A percentile compares a stretch with the other conserved stretches of the same genome.
Conservation (phyloP, 2,888 invertebrate species). For the Hyles lineata region DNA sequence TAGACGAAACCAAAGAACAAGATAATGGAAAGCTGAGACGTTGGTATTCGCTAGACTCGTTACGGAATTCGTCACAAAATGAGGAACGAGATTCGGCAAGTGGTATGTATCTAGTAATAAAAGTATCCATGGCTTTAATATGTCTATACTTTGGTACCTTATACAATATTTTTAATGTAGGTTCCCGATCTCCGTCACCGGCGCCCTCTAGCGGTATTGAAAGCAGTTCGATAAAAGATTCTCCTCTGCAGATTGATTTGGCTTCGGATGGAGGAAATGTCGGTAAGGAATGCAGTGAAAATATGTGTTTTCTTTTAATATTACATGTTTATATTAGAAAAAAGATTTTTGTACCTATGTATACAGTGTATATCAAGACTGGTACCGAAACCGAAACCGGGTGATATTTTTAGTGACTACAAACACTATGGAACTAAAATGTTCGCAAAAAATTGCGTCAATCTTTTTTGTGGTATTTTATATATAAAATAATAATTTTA, state of each 20-base stretch:
- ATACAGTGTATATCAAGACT: too few species aligned
- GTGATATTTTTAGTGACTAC: too few species aligned
- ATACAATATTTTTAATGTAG: slow-evolving; percentile 54
- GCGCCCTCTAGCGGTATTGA: slow-evolving; percentile 95
- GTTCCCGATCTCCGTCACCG: slow-evolving; percentile 93
- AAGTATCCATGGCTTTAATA: not conserved
- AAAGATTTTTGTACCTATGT: too few species aligned
- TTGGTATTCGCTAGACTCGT: slow-evolving; percentile 80
- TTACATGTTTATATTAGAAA: too few species aligned
- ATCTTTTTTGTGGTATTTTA: too few species aligned
- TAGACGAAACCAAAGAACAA: slow-evolving; percentile 75
- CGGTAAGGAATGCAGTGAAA: slow-evolving; percentile 59
- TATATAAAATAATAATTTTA: too few species aligned
- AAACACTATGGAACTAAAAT: too few species aligned
- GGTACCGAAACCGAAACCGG: too few species aligned
- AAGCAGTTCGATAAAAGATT: slow-evolving; percentile 90
- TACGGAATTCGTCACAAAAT: slow-evolving; percentile 68
- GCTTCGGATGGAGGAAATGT: slow-evolving; percentile 86
- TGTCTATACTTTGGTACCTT: not conserved
- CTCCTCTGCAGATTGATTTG: slow-evolving; percentile 93
- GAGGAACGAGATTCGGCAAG: slow-evolving; percentile 80
- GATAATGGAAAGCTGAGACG: slow-evolving; percentile 62
- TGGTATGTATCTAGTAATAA: slow-evolving; percentile 56
- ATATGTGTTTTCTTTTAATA: not conserved
- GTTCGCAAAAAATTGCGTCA: too few species aligned